These are phyloP conservation scores for Cinclus mexicanus DNA, from an alignment of 2,113 vertebrate species.

Conservation along the genomic window DNA sequence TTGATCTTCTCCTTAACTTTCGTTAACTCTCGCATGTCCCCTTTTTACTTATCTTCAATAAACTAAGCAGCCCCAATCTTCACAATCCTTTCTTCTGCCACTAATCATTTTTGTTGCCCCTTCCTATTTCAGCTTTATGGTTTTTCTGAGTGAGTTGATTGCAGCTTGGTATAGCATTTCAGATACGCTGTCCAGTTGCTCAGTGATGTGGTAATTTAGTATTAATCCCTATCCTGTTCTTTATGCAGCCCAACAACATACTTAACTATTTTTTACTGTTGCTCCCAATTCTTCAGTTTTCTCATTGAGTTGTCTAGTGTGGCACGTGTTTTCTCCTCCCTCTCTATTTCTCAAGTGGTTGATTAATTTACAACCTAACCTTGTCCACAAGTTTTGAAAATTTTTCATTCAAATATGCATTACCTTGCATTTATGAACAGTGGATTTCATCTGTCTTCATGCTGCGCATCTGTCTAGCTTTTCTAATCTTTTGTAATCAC, in stretches of 20 bases:
- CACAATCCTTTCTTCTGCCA: neutral
- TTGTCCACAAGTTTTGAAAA: constrained; percentile 50
- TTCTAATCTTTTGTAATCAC: constrained; percentile 50
- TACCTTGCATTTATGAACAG: constrained; percentile 56
- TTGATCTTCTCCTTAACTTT: constrained; percentile 24
- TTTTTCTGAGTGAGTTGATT: neutral
- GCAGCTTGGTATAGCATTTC: neutral
- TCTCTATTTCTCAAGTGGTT: constrained; percentile 1
- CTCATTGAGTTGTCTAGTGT: neutral
- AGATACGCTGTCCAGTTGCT: neutral
- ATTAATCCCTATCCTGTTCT: neutral
- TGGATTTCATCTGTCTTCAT: constrained; percentile 53
- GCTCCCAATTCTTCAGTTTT: neutral
- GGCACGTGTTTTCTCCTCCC: neutral
- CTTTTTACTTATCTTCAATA: constrained; percentile 31
- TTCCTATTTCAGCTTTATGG: constrained; percentile 11
- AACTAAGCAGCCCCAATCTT: constrained; percentile 9
- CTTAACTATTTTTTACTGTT: neutral
- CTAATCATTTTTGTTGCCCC: constrained; percentile 43
- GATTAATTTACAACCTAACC: constrained; percentile 45
- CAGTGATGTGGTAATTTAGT: neutral
- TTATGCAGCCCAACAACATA: neutral
- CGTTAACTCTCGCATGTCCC: constrained; percentile 45
- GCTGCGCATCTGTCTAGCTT: constrained; percentile 43
- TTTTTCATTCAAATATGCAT: constrained; percentile 61